These are phyloP conservation scores for Lathamus discolor DNA, from an alignment of 2,113 vertebrate species.

Conservation along the genomic window DNA sequence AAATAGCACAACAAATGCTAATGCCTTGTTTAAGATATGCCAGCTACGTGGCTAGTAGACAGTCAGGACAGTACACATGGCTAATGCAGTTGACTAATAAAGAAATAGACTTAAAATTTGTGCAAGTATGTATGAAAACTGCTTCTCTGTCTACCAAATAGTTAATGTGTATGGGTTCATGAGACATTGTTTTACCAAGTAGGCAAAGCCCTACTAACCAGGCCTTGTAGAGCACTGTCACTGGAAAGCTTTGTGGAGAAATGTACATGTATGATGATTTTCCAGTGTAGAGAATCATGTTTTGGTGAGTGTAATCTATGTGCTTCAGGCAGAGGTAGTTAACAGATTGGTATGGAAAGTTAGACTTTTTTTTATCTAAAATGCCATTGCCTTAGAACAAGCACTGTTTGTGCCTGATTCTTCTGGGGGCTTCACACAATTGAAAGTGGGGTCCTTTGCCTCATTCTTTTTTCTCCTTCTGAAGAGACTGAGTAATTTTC, in stretches of 20 bases:
- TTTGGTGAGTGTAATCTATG: neutral
- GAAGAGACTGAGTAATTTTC: neutral
- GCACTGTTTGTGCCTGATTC: neutral
- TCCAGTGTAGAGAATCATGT: neutral
- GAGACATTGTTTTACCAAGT: neutral
- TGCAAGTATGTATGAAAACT: neutral
- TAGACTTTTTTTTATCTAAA: neutral
- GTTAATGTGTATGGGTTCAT: neutral
- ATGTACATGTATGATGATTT: neutral
- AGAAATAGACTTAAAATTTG: neutral
- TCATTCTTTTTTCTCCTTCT: neutral
- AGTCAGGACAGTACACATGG: neutral
- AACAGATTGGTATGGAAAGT: neutral
- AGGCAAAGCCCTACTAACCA: neutral
- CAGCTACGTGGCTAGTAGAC: neutral
- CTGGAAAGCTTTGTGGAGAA: neutral
- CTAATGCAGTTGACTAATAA: neutral
- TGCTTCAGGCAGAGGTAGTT: neutral
- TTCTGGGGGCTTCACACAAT: neutral
- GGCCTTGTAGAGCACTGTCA: neutral
- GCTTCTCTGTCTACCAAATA: neutral
- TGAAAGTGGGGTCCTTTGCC: neutral
- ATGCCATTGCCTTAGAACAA: neutral
- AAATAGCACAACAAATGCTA: neutral
- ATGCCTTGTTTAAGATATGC: neutral